These are phyloP conservation scores for Thamnophis elegans DNA, from an alignment of 2,797 vertebrate genomes.

Conservation along the genomic window DNA sequence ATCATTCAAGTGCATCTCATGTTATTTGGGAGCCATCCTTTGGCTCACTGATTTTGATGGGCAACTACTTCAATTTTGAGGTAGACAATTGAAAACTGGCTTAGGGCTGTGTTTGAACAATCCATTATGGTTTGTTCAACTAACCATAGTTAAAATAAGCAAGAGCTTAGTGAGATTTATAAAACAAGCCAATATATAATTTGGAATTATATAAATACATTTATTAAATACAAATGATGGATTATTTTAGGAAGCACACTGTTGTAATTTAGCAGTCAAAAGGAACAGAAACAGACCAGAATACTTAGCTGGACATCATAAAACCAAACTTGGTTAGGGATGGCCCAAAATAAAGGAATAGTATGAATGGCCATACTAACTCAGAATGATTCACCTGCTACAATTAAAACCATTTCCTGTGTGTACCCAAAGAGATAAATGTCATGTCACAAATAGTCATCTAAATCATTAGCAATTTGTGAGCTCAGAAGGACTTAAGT, in stretches of 20 bases:
- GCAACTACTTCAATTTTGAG: neutral
- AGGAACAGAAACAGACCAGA: neutral
- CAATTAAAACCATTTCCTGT: slow-evolving; percentile 6
- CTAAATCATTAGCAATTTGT: neutral
- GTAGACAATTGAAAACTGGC: neutral
- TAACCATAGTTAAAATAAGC: neutral
- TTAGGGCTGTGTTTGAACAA: neutral
- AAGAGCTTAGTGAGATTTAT: neutral
- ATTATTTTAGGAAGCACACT: neutral
- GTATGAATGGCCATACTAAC: neutral
- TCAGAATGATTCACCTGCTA: slow-evolving; percentile 8
- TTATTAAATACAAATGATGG: neutral
- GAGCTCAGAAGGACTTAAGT: neutral
- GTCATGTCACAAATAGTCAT: neutral
- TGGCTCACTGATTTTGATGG: neutral
- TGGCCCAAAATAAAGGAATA: neutral
- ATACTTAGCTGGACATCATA: neutral
- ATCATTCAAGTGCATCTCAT: neutral
- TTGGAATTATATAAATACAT: neutral
- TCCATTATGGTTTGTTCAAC: neutral
- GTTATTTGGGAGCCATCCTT: neutral
- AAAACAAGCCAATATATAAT: neutral
- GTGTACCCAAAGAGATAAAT: slow-evolving; percentile 7
- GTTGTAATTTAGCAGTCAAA: neutral
- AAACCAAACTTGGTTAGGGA: neutral